Conservation (phyloP, 2,797 vertebrate species). For the Sitta carolinensis region DNA sequence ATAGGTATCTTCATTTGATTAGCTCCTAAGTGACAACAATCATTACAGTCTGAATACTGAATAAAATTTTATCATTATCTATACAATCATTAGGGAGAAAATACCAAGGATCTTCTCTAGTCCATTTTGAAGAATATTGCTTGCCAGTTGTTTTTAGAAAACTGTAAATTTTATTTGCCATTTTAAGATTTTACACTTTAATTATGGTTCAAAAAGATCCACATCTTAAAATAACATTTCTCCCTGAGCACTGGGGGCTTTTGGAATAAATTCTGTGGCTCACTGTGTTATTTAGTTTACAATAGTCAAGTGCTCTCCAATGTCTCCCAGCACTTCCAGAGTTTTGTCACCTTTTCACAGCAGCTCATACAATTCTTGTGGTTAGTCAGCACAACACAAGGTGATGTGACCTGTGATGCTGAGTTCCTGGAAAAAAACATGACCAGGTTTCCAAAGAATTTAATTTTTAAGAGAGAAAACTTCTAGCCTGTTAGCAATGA, state of each 20-base stretch:
- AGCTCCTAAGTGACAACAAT: neutral
- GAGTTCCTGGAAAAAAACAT: slow-evolving; percentile 37
- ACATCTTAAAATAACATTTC: neutral
- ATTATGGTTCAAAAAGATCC: neutral
- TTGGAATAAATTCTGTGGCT: neutral
- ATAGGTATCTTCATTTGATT: neutral
- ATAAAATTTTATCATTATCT: neutral
- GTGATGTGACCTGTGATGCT: neutral
- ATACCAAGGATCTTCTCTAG: neutral
- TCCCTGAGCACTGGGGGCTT: neutral
- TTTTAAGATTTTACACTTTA: neutral
- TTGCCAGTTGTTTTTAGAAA: neutral
- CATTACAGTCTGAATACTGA: neutral
- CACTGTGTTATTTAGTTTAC: neutral
- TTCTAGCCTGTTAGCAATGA: neutral
- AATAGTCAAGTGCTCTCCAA: neutral
- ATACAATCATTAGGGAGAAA: neutral
- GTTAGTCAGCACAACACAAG: neutral
- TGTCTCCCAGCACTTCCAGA: neutral
- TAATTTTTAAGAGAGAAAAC: neutral
- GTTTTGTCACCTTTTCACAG: neutral
- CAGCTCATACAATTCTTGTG: neutral
- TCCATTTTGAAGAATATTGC: neutral
- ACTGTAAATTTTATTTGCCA: neutral
- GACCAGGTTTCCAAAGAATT: neutral